Evolutionary conservation across 2,113 vertebrate genomes (phyloP), one percentile per base, ranked within the genome.

Genomic region (Atherinomorus stipes): DNA sequence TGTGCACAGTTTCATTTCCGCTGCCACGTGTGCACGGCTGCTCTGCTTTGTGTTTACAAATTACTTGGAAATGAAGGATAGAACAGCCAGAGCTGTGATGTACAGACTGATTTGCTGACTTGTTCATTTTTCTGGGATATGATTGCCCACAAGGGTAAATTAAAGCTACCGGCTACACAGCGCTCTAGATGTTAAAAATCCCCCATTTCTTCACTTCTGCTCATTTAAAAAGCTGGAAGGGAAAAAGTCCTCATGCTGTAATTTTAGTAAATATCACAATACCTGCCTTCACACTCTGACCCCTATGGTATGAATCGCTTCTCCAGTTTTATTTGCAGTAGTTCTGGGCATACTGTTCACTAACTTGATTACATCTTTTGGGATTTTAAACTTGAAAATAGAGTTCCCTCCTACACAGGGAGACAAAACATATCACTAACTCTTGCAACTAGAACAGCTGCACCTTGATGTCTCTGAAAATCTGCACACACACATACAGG

Each of bases 201-300:
- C 44, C 53, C 3, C 22, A 40, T 26, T 0, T 26, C 23, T 21
- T 66, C 34, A 52, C 31, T 11, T 2, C 42, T 15, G 15, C 23
- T 13, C 25, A 26, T 25, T 22, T 31, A n/a, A 25, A 28, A 52
- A 54, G 19, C 44, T 47, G 16, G 18, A n/a, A n/a, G 7, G 18
- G 16, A 16, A 40, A 42, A 42, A 15, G 40, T 42, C 2, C 38
- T 42, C 12, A 42, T n/a, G n/a, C n/a, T n/a, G n/a, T 34, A 34
- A 1, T 9, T 34, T 34, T 28, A 28, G 13, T 15, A 42, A 42
- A 42, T 16, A 15, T 66, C 6, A 34, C 23, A 11, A 68, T 13
- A 28, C 57, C 38, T 44, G 40, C 40, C 40, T 16, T 42, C 13
- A 66, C 51, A 73, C 56, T 42, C 22, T 81, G 64, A 69, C 49